Base-by-base conservation (phyloP, 2,113 vertebrate species). In the Hymenochirus boettgeri region DNA sequence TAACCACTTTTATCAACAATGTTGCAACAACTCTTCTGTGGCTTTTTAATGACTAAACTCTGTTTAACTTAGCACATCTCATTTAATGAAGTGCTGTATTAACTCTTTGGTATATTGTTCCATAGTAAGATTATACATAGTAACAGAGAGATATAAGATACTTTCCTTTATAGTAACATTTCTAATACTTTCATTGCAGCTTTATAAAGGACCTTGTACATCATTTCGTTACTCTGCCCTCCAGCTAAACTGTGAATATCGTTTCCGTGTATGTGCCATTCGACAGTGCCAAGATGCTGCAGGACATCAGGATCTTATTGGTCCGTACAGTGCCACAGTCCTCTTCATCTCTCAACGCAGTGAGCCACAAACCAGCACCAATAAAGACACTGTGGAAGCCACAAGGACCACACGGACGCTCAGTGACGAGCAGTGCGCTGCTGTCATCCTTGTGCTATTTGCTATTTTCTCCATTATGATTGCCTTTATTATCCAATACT, bases 401-500 rank as follows among this genome's bases (percentile, higher is more conserved):
- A 73, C 71, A 63, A 83, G 90, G 76, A 75, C 86, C 66, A 75
- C 80, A 60, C 89, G 90, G 71, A 88, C 90, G 21, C 84, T 97
- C 23, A 96, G 89, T 0, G 95, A 98, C 5, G 93, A 98, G 82
- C 94, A 93, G 88, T 97, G 94, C 26, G 94, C 95, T 2, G 92
- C 95, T 33, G 85, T 97, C 80, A 92, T 98, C 84, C 92, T 98
- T 72, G 92, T 90, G 83, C 83, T 94, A 15, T 95, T 97, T 15
- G 94, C 94, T 58, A 78, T 91, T 77, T 93, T 94, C 72, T 95
- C 94, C 86, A 95, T 98, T 78, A 86, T 96, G 80, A 95, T 97
- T 74, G 95, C 95, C 76, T 95, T 97, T 72, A 85, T 96, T 79
- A 97, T 98, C 82, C 95, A 98, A 86, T 97, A 98, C 87, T 96